Percentiles rank a stretch among this genome's conserved stretches.
These are phyloP conservation scores for Tolmerus cingulatus DNA, from an alignment of 2,888 invertebrate species.

Conservation along the genomic window DNA sequence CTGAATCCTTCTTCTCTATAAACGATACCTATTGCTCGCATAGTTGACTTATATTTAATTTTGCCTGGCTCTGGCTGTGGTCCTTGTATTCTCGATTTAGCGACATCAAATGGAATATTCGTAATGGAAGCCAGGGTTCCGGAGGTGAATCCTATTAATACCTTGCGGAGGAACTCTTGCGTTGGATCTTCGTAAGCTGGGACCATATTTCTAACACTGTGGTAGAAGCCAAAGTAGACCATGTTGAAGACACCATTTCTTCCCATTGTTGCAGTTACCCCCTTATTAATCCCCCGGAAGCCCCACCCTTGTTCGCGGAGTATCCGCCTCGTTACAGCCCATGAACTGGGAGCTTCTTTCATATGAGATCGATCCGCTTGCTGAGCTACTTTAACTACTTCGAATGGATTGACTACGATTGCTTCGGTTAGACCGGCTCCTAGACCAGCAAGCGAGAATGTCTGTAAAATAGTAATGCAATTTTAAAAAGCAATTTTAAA, in stretches of 20 bases:
- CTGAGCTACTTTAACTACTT: constrained; percentile 92
- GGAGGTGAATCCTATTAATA: constrained; percentile 84
- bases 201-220: constrained; percentile 81
- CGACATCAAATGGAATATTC: constrained; percentile 96
- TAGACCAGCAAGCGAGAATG: constrained; percentile 87
- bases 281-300: constrained; percentile 82
- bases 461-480: constrained; percentile 65
- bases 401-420: constrained; percentile 91
- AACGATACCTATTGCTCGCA: constrained; percentile 75
- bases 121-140: constrained; percentile 86
- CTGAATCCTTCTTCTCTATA: constrained; percentile 88
- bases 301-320: constrained; percentile 80
- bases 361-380: constrained; percentile 75
- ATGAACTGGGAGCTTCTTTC: constrained; percentile 76
- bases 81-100: constrained; percentile 94
- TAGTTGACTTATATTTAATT: constrained; percentile 81
- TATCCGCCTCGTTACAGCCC: constrained; percentile 81
- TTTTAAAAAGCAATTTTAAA: neutral
- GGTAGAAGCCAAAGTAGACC: constrained; percentile 95
- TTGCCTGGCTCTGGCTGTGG: constrained; percentile 78
- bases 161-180: constrained; percentile 77
- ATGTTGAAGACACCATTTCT: constrained; percentile 92
- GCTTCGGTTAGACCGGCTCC: constrained; percentile 92
- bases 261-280: constrained; percentile 86
- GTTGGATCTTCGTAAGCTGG: constrained; percentile 74